Base-by-base conservation (phyloP, 2,797 vertebrate species). In the Vireo griseus region DNA sequence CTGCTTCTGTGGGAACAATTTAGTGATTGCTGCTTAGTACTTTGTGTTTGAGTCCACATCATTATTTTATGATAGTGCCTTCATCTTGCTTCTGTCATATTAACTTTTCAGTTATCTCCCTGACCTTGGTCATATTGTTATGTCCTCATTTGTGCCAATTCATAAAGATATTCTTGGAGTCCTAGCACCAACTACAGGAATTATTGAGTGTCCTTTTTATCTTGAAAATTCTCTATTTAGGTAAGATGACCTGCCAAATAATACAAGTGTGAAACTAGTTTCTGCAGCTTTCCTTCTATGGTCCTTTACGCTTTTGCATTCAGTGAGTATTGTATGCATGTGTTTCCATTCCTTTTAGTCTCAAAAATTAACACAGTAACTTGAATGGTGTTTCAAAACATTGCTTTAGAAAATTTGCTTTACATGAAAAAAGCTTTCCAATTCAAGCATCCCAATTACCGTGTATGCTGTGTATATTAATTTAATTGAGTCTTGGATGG, bases 201-300 rank as follows among this genome's bases (percentile, higher is more conserved):
- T 99, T 97, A 99, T 98, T 1, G 98, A 99, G 87, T 99, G 99
- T 83, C 98, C 98, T 3, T 99, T 99, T 81, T 98, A 99, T 97
- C 98, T 99, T 98, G 98, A 99, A 96, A 99, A 98, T 31, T 98
- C 98, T 95, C 96, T 98, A 92, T 99, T 99, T 97, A 98, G 98
- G 98, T 99, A 93, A 97, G 95, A 75, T 52, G 25, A n/a, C 18
- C n/a, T 78, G 22, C 45, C 24, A 63, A 51, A 44, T 61, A 2
- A 29, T 31, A 20, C 29, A 78, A 45, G 14, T 78, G 18, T 28
- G 9, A 63, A 74, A 77, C 14, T 26, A 47, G n/a, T 11, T 86
- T 33, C 52, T 74, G 62, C n/a, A 76, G 25, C 18, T 63, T 83
- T 35, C 37, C 16, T 57, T 61, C 21, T 45, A 31, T n/a, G 22